Evolutionary conservation across 2,113 vertebrate species (phyloP).

Genomic region (Eudorcas thomsonii): DNA sequence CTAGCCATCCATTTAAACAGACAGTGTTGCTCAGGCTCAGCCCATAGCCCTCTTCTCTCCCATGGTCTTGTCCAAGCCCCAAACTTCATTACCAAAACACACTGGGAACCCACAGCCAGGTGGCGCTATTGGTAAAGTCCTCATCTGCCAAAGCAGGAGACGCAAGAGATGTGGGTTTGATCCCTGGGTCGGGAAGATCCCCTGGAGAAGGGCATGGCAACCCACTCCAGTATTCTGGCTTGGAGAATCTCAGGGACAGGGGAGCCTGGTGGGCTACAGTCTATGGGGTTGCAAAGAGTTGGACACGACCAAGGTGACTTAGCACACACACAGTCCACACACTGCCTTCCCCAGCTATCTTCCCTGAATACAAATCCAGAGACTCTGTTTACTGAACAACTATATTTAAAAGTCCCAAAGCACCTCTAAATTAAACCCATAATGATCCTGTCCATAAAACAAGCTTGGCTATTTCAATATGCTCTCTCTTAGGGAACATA

Average conservation of each 20-base stretch:
- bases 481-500: no score
- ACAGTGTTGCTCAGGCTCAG: background rate
- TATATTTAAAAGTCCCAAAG: background rate
- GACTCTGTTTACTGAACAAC: background rate
- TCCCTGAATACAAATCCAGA: background rate
- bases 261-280: background rate
- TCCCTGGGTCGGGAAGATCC: background rate
- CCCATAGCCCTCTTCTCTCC: background rate
- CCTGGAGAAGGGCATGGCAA: background rate
- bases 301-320: background rate
- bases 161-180: background rate
- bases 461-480: background rate
- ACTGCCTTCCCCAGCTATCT: background rate
- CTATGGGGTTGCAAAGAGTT: background rate
- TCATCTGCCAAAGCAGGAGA: background rate
- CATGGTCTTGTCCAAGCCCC: background rate
- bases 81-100: background rate
- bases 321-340: background rate
- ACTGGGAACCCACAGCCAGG: background rate
- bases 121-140: background rate
- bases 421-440: background rate
- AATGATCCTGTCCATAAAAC: background rate
- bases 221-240: background rate
- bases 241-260: background rate
- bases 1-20: background rate